phyloP scores from a whole-genome alignment of 2,888 invertebrate species.

The Thymelicus sylvestris region DNA sequence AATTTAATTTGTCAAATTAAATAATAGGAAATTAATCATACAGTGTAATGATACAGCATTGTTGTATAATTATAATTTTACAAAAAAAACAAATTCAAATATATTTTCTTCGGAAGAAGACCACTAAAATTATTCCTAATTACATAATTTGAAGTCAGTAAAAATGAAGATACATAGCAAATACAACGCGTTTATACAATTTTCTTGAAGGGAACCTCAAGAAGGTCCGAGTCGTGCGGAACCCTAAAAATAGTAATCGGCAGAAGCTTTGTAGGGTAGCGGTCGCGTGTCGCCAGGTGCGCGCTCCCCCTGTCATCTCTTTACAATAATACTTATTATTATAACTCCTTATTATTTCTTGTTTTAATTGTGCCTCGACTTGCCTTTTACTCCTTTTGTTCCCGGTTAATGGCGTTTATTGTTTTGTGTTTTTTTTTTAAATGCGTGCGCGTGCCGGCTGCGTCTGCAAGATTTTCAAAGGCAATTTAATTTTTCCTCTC shows the following conservation, averaged over 20 bases:
- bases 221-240: neutral
- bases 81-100: too few species aligned
- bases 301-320: conserved; percentile 63
- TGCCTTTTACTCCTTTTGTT: conserved; percentile 83
- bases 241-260: conserved; percentile 48
- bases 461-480: conserved; percentile 68
- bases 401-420: conserved; percentile 81
- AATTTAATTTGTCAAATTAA: too few species aligned
- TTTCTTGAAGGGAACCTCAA: neutral
- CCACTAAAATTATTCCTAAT: too few species aligned
- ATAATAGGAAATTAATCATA: too few species aligned
- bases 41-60: too few species aligned
- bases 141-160: too few species aligned
- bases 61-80: too few species aligned
- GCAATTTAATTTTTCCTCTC: conserved; percentile 49
- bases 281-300: conserved; percentile 74
- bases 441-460: conserved; percentile 76
- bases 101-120: too few species aligned
- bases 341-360: conserved; percentile 83
- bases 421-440: conserved; percentile 70
- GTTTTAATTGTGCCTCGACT: conserved; percentile 83
- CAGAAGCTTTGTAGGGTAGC: conserved; percentile 55
- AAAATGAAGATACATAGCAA: too few species aligned
- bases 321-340: conserved; percentile 82
- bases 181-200: too few species aligned